These are phyloP conservation scores for Diaphora mendica DNA, from an alignment of 2,888 invertebrate genomes.

Conservation along the genomic window DNA sequence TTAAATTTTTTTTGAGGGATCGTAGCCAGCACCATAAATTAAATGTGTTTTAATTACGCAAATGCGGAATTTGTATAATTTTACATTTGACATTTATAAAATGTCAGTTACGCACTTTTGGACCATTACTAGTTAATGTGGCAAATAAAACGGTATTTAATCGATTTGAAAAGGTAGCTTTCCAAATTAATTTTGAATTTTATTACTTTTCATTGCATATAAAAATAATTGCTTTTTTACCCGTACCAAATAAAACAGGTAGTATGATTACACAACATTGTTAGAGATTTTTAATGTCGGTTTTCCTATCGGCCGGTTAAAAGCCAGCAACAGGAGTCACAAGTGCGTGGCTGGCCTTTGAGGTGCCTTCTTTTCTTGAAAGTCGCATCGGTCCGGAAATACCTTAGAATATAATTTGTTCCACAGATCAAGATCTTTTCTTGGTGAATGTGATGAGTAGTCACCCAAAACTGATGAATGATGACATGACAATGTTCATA, in stretches of 20 bases:
- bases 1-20: neutral
- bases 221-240: neutral
- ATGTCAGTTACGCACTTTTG: slow-evolving; percentile 3
- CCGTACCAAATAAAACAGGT: neutral
- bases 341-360: too few relatives aligned
- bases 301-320: too few relatives aligned
- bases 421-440: neutral
- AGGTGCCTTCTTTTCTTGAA: too few relatives aligned
- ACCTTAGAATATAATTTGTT: too few relatives aligned
- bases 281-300: too few relatives aligned
- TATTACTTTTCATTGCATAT: neutral
- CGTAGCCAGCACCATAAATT: neutral
- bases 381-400: too few relatives aligned
- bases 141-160: slow-evolving; percentile 1
- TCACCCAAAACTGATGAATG: neutral
- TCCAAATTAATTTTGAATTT: neutral
- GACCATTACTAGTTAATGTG: neutral
- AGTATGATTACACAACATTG: neutral
- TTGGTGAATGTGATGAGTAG: neutral
- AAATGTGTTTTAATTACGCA: neutral
- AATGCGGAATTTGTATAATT: neutral
- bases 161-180: neutral
- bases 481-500: neutral
- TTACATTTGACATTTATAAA: neutral
- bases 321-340: too few relatives aligned